These are phyloP conservation scores for Oxystoma pomonae DNA, from an alignment of 2,888 invertebrate species.

Conservation along the genomic window DNA sequence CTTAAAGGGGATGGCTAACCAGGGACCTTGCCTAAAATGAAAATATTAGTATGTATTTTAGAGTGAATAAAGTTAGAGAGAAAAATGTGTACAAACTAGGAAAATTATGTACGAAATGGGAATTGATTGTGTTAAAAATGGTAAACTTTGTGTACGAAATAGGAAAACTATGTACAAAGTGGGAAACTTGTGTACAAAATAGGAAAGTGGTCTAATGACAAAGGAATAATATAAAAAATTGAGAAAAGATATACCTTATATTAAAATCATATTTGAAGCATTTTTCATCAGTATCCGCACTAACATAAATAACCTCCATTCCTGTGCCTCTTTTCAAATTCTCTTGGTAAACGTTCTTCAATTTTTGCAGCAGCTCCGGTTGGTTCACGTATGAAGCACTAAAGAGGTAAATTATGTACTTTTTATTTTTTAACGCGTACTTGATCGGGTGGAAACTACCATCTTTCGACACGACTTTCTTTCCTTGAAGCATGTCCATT, in stretches of 20 bases:
- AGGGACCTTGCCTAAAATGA: conserved; percentile 26
- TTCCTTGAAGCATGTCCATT: conserved; percentile 30
- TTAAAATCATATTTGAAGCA: conserved; percentile 23
- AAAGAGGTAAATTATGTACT: conserved; percentile 29
- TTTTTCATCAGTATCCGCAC: conserved; percentile 28
- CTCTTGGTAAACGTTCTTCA: conserved; percentile 28
- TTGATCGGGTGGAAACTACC: conserved; percentile 20
- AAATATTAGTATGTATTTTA: too few species aligned
- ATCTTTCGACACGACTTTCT: conserved; percentile 25
- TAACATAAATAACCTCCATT: conserved; percentile 32
- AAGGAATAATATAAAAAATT: too few species aligned
- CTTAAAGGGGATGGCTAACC: conserved; percentile 30
- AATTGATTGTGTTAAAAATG: too few species aligned
- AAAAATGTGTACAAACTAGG: too few species aligned
- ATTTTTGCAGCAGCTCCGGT: conserved; percentile 21
- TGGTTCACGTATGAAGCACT: conserved; percentile 26
- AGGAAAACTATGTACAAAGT: too few species aligned
- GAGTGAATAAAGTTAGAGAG: too few species aligned
- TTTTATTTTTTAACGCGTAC: conserved; percentile 22
- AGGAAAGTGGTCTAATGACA: too few species aligned
- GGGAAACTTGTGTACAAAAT: too few species aligned
- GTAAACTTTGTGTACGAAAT: too few species aligned
- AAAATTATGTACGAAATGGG: too few species aligned
- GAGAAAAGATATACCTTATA: conserved; percentile 7
- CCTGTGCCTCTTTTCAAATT: conserved; percentile 24